Base-by-base conservation (phyloP, 2,888 invertebrate genomes). In the Atrina japonica region DNA sequence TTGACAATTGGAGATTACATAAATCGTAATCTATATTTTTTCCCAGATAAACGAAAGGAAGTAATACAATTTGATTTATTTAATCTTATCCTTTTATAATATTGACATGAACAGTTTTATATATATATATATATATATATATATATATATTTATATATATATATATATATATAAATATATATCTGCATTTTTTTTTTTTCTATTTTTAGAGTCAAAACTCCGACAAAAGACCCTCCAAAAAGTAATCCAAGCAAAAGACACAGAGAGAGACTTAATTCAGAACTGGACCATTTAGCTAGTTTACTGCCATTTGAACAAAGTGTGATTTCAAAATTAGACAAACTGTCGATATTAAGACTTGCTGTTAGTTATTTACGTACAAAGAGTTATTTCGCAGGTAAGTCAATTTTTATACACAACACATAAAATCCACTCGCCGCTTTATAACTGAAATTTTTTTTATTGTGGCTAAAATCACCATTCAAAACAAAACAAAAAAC, bases 341-440 rank as follows among this genome's bases (percentile, higher is more conserved):
- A 99, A 87, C 94, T 99, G 82, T 98, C 98, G 90, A 99, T 99
- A 88, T 94, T 99, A 85, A 94, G 99, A 89, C 94, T 99, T 79
- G 97, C 98, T 66, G 99, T 99, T 92, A 97, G 97, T 93, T 99
- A 98, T 92, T 94, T 99, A 85, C 66, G 99, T 88, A 99, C 98
- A 89, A 99, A 99, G 93, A 97, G 98, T 92, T 99, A 99, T 93
- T 99, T 99, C 93, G 98, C 98, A 96, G 97, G 99, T 99, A 92
- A 93, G 94, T 45, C 6, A n/a, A n/a, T n/a, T 61, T 41, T 18
- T 16, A 14, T 35, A 14, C n/a, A 18, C n/a, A 45, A 0, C n/a
- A 45, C n/a, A 3, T n/a, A 43, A 43, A 45, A 45, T 18, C 5
- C 5, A 1, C 50, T 27, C 27, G 11, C 14, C 27, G 50, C 7